Evolutionary conservation across 2,113 vertebrate genomes (phyloP), one percentile per base, ranked within the genome.

Genomic region (Colistium nudipinnis): DNA sequence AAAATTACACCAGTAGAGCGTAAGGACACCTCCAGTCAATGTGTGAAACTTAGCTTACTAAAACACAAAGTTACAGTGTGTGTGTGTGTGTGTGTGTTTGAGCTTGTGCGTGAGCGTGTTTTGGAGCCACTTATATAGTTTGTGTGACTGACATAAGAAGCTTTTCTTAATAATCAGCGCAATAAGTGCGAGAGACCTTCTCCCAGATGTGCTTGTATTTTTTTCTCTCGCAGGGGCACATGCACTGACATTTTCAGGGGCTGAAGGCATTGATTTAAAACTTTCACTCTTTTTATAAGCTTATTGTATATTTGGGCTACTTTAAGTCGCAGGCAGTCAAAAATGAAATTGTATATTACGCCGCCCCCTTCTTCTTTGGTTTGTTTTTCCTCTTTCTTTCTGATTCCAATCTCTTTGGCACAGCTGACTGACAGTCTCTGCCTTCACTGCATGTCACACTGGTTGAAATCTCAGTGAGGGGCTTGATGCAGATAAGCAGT

Each of bases 1-100:
- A 98, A 97, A 98, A 98, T 98, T 95, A 97, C 95, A 93, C 93
- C 93, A 93, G 94, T 93, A 92, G 82, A 89, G 83, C 87, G 80
- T 78, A 77, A 82, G 67, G 83, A 86, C 88, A 84, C 85, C 85
- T 87, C 80, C 64, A 70, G 72, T 75, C 72, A 8, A 89, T 31
- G 89, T 91, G 89, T 88, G 88, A 91, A 89, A 87, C 82, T 82
- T 83, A 85, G 83, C 83, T 80, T 68, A 81, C 86, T 88, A 85
- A 88, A 86, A 85, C 81, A 82, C 80, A 51, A 85, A 84, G 64
- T 85, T 70, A 74, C 54, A 54, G 53, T 62, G 49, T 54, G 48
- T 54, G 39, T 54, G 57, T 54, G 20, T 20, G 28, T 57, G 49
- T 51, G 30, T 27, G 24, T 62, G 30, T 47, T 14, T 64, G 47